Conservation (phyloP, 2,888 invertebrate genomes). For the Ormyrus pomaceus region DNA sequence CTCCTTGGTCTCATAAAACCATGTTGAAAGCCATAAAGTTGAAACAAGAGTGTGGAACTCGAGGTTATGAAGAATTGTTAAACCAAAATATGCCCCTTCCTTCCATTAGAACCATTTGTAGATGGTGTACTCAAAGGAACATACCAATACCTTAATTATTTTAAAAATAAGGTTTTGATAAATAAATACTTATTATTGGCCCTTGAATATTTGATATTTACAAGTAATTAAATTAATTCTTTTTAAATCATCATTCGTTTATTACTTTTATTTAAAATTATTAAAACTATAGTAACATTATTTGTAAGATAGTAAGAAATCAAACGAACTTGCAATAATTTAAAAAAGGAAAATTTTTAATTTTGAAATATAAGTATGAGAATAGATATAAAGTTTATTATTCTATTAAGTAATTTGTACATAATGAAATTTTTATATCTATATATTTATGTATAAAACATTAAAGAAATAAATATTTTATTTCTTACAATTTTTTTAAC, state of each 20-base stretch:
- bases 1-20: slow-evolving; percentile 51
- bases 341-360: no score
- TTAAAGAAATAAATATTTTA: slow-evolving; percentile 10
- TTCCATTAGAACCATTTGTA: slow-evolving; percentile 45
- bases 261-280: neutral
- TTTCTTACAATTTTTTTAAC: neutral
- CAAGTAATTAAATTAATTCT: no score
- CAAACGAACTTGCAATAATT: no score
- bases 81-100: slow-evolving; percentile 50
- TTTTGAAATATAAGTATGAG: no score
- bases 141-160: slow-evolving; percentile 44
- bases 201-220: no score
- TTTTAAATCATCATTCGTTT: neutral
- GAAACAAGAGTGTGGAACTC: slow-evolving; percentile 49
- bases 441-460: slow-evolving; percentile 7
- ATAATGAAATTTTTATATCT: no score
- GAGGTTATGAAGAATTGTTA: slow-evolving; percentile 52
- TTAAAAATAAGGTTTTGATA: neutral
- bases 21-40: slow-evolving; percentile 53
- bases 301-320: no score
- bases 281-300: slow-evolving; percentile 4
- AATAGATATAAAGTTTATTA: no score
- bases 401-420: no score
- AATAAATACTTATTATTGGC: no score
- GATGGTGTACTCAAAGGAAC: slow-evolving; percentile 48